Evolutionary conservation across 2,888 invertebrate genomes (phyloP).

Genomic region (Abscondita cerata): DNA sequence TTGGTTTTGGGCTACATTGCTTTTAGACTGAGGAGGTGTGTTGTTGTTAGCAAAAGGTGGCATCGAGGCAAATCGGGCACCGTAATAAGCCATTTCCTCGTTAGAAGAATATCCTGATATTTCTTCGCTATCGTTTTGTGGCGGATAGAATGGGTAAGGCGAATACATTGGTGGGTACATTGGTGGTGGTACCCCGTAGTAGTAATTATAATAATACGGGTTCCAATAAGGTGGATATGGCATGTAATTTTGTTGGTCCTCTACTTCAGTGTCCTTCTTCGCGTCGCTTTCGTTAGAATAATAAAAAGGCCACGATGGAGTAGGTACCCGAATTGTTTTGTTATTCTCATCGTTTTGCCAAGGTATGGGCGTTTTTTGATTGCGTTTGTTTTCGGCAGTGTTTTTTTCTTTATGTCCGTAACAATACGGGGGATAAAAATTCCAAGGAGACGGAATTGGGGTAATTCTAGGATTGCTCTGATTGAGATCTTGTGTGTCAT

Average conservation of each 20-base stretch:
- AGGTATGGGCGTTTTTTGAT: conserved; percentile 13
- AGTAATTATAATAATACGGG: conserved; percentile 41
- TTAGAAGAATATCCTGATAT: conserved; percentile 57
- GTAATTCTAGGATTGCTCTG: conserved; percentile 22
- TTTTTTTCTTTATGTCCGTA: conserved; percentile 3
- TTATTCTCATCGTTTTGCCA: conserved; percentile 17
- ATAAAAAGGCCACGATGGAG: conserved; percentile 49
- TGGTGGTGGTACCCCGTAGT: conserved; percentile 54
- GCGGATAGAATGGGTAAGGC: conserved; percentile 46
- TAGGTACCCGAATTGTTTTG: background rate
- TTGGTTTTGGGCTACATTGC: background rate
- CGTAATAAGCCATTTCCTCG: conserved; percentile 57
- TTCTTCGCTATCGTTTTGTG: conserved; percentile 49
- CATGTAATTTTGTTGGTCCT: conserved; percentile 4
- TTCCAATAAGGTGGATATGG: background rate
- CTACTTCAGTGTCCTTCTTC: background rate
- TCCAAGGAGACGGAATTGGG: conserved; percentile 17
- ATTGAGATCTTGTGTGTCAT: conserved; percentile 12
- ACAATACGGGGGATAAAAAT: conserved; percentile 17
- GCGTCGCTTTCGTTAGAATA: conserved; percentile 38
- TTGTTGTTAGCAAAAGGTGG: conserved; percentile 18
- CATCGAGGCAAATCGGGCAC: conserved; percentile 24
- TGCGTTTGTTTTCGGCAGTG: conserved; percentile 10
- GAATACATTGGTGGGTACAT: conserved; percentile 49
- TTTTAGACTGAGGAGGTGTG: background rate